phyloP scores from a whole-genome alignment of 2,888 invertebrate species.

The Drosophila niveifrons region DNA sequence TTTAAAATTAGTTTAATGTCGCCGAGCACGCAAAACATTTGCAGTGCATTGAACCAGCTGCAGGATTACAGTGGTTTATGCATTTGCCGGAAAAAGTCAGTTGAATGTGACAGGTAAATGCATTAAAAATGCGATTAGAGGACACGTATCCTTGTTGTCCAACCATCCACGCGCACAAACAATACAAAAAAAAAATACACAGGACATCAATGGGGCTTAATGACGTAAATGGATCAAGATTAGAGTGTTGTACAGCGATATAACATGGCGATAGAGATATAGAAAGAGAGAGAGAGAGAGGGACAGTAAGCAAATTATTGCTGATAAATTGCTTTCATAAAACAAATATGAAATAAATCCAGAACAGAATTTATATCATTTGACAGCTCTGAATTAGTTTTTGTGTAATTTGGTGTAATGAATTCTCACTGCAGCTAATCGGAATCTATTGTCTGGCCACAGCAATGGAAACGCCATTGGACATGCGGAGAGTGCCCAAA shows the following conservation, averaged over 20 bases:
- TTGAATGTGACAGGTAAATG: slow-evolving; percentile 56
- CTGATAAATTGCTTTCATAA: slow-evolving; percentile 44
- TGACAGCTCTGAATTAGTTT: slow-evolving; percentile 22
- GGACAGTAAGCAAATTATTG: slow-evolving; percentile 57
- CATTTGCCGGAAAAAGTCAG: slow-evolving; percentile 30
- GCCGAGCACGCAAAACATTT: slow-evolving; percentile 55
- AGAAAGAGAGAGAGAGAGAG: slow-evolving; percentile 14
- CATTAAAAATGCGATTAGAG: slow-evolving; percentile 56
- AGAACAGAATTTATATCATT: not conserved
- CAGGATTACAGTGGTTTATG: slow-evolving; percentile 31
- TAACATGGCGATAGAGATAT: slow-evolving; percentile 9
- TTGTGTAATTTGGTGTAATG: slow-evolving; percentile 14
- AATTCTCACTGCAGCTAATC: slow-evolving; percentile 70
- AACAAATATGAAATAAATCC: not conserved
- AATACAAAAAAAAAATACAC: not conserved
- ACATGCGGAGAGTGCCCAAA: slow-evolving; percentile 51
- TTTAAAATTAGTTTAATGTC: slow-evolving; percentile 54
- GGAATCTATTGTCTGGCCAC: slow-evolving; percentile 69
- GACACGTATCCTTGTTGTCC: slow-evolving; percentile 23
- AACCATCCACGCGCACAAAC: not conserved
- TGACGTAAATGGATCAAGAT: slow-evolving; percentile 73
- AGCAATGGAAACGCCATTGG: slow-evolving; percentile 57
- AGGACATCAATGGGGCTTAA: slow-evolving; percentile 23
- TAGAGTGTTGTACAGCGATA: slow-evolving; percentile 11
- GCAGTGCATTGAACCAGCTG: slow-evolving; percentile 67